Percentiles rank a stretch among this genome's conserved stretches.
These are phyloP conservation scores for Cyphomyrus discorhynchus DNA, from an alignment of 2,113 vertebrate species.

Conservation along the genomic window DNA sequence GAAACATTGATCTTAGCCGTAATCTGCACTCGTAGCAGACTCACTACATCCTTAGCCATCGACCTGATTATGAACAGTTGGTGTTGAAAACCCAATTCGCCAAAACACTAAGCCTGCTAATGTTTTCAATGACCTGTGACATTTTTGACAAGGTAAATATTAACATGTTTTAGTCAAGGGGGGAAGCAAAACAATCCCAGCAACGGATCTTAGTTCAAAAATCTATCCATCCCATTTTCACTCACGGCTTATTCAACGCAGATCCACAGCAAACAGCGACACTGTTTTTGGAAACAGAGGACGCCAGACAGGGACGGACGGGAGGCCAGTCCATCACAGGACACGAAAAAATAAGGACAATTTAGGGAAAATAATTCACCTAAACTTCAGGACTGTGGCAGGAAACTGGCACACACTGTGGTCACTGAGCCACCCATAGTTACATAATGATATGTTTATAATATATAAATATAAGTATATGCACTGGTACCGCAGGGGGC, in stretches of 20 bases:
- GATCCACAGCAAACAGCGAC: neutral
- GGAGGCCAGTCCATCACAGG: neutral
- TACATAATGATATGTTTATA: neutral
- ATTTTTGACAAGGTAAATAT: neutral
- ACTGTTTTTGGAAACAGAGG: neutral
- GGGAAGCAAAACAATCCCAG: neutral
- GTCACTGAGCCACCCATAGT: neutral
- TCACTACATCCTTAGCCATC: slow-evolving; percentile 16
- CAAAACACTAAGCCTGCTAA: slow-evolving; percentile 26
- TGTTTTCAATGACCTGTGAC: slow-evolving; percentile 32
- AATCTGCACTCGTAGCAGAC: neutral
- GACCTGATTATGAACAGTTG: slow-evolving; percentile 12
- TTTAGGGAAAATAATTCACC: neutral
- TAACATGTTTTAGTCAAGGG: neutral
- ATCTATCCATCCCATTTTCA: neutral
- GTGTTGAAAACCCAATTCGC: slow-evolving; percentile 32
- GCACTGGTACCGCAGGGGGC: neutral
- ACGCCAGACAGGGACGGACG: neutral
- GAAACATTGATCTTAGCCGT: neutral
- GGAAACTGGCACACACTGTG: neutral
- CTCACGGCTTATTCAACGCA: neutral
- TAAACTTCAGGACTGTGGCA: neutral
- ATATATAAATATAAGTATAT: neutral
- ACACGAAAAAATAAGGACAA: neutral
- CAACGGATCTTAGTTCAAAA: neutral